Evolutionary conservation across 1,140 invertebrate genomes (phyloP).

Genomic region (Anthonomus grandis): DNA sequence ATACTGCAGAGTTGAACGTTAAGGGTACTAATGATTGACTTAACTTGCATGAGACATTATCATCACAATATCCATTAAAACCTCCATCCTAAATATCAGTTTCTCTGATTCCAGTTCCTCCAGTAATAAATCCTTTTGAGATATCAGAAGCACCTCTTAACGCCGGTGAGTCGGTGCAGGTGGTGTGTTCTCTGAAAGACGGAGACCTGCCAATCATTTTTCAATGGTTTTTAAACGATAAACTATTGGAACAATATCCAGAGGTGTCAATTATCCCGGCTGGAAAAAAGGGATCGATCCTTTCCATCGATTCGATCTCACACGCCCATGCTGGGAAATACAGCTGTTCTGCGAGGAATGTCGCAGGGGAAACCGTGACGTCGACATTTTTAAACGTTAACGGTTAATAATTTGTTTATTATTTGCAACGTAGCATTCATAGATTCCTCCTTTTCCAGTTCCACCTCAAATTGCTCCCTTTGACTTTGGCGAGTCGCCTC

Average conservation of each 20-base stretch:
- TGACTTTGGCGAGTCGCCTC: conserved; percentile 55
- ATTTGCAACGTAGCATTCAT: not conserved
- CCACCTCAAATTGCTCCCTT: conserved; percentile 55
- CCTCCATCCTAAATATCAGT: too few relatives aligned
- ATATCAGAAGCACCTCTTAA: conserved; percentile 63
- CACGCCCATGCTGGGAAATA: conserved; percentile 64
- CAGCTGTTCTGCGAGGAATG: conserved; percentile 64
- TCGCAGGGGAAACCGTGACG: conserved; percentile 56
- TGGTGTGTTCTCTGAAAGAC: conserved; percentile 68
- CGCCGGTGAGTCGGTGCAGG: conserved; percentile 68
- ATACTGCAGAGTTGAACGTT: conserved; percentile 34
- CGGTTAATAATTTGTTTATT: conserved; percentile 24
- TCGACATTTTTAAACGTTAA: conserved; percentile 33
- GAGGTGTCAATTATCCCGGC: conserved; percentile 24
- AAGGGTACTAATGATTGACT: conserved; percentile 30
- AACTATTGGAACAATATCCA: conserved; percentile 43
- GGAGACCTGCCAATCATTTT: conserved; percentile 59
- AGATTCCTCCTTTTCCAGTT: conserved; percentile 9
- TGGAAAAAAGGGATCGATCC: conserved; percentile 43
- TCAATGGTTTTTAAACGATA: conserved; percentile 63
- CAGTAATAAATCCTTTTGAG: conserved; percentile 66
- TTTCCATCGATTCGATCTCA: conserved; percentile 70
- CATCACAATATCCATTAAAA: not conserved
- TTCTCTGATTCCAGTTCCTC: conserved; percentile 53
- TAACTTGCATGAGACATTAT: conserved; percentile 2